phyloP scores from a whole-genome alignment of 1,140 invertebrate species.

The Tribolium castaneum region DNA sequence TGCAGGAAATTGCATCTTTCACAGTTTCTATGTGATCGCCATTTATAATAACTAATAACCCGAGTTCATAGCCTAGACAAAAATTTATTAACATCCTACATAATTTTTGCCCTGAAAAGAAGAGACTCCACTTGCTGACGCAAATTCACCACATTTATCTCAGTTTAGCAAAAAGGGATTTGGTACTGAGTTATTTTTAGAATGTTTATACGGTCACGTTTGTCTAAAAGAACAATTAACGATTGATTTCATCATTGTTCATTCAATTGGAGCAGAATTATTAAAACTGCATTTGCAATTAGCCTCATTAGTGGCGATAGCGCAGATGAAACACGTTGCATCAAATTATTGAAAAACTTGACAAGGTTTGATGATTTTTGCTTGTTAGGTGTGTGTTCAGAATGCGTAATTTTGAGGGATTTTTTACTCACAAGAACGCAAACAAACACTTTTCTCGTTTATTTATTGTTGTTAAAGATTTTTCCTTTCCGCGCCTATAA shows the following conservation, averaged over 20 bases:
- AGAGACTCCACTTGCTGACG: conserved; percentile 5
- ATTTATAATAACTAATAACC: conserved; percentile 6
- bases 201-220: background rate
- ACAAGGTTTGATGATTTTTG: background rate
- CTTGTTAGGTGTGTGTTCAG: background rate
- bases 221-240: too few relatives aligned
- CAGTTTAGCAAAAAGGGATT: background rate
- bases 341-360: background rate
- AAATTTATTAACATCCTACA: conserved; percentile 13
- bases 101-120: background rate
- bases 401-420: background rate
- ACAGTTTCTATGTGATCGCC: conserved; percentile 1
- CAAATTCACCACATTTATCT: background rate
- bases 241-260: background rate
- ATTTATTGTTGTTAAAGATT: background rate
- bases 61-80: conserved; percentile 10
- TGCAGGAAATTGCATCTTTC: conserved; percentile 31
- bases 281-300: conserved; percentile 12
- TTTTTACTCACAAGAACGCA: too few relatives aligned
- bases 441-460: background rate
- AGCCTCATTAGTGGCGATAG: background rate
- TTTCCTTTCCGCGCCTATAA: background rate
- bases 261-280: background rate
- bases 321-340: background rate
- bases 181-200: background rate